Evolutionary conservation across 2,797 vertebrate genomes (phyloP).

Genomic region (Helarctos malayanus): DNA sequence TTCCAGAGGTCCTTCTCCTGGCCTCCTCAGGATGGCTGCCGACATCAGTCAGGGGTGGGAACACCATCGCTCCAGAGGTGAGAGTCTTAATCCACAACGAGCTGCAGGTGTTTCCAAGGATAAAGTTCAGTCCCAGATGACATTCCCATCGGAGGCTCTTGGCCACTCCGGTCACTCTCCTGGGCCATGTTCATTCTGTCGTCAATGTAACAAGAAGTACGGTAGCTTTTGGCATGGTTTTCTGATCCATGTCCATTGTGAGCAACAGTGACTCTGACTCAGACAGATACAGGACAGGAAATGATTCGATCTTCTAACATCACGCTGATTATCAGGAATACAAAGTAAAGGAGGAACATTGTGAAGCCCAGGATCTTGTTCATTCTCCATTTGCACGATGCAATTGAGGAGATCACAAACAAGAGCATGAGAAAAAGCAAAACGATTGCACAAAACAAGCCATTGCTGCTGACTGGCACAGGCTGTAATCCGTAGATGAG

Average conservation of each 20-base stretch:
- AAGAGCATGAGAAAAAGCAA: conserved; percentile 99
- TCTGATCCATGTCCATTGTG: background rate
- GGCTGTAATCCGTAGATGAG: conserved; percentile 91
- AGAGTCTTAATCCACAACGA: background rate
- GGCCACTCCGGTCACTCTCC: background rate
- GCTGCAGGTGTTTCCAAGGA: background rate
- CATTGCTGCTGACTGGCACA: conserved; percentile 97
- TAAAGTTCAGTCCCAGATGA: background rate
- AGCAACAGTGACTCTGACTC: conserved; percentile 79
- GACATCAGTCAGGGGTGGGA: background rate
- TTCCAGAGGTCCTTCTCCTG: background rate
- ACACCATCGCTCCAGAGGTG: background rate
- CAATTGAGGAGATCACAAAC: conserved; percentile 97
- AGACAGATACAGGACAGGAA: conserved; percentile 96
- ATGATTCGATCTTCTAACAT: conserved; percentile 98
- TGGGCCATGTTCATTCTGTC: background rate
- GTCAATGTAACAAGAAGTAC: background rate
- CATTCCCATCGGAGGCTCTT: background rate
- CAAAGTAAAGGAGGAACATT: conserved; percentile 98
- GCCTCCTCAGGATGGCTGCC: background rate
- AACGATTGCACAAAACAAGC: conserved; percentile 98
- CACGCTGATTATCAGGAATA: conserved; percentile 97
- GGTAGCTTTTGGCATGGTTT: background rate
- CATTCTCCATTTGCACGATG: conserved; percentile 97
- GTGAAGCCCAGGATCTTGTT: conserved; percentile 95